These are phyloP conservation scores for Leuciscus idus DNA, from an alignment of 2,113 vertebrate species.

Conservation along the genomic window DNA sequence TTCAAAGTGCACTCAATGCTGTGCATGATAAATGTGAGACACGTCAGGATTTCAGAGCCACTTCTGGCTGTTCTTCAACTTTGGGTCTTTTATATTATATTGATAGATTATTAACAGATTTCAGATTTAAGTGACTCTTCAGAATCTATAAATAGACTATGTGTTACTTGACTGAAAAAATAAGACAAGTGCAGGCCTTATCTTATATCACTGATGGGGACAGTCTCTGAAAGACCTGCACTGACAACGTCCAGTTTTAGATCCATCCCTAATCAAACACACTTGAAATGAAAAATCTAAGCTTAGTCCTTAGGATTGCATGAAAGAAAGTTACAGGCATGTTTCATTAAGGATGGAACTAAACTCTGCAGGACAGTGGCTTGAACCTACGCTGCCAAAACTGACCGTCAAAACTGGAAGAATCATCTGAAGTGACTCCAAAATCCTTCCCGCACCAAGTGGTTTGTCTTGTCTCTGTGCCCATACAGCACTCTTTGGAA, in stretches of 20 bases:
- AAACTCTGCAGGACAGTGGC: too few species aligned
- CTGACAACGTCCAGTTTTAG: not conserved
- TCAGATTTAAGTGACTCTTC: too few species aligned
- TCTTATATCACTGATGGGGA: slow-evolving; percentile 1
- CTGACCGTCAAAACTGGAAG: not conserved
- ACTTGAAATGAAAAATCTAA: too few species aligned
- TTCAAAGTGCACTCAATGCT: not conserved
- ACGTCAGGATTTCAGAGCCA: not conserved
- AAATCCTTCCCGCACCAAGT: slow-evolving; percentile 28
- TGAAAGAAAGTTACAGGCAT: too few species aligned
- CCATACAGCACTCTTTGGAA: slow-evolving; percentile 12
- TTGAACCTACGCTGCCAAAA: slow-evolving; percentile 4
- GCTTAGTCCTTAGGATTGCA: too few species aligned
- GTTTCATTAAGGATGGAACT: too few species aligned
- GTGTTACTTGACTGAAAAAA: slow-evolving; percentile 7
- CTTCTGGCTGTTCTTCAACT: not conserved
- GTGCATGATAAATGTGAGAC: not conserved
- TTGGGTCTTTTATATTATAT: too few species aligned
- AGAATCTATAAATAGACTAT: not conserved
- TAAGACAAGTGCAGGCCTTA: not conserved
- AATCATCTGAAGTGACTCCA: slow-evolving; percentile 21
- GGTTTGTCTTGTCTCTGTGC: slow-evolving; percentile 44
- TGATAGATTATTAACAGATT: not conserved
- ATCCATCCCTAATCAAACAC: too few species aligned
- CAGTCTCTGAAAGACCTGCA: not conserved